A percentile compares a stretch with the other conserved stretches of the same genome.
Evolutionary conservation across 2,113 vertebrate species (phyloP).

Genomic region (Orientallactaga bullata): DNA sequence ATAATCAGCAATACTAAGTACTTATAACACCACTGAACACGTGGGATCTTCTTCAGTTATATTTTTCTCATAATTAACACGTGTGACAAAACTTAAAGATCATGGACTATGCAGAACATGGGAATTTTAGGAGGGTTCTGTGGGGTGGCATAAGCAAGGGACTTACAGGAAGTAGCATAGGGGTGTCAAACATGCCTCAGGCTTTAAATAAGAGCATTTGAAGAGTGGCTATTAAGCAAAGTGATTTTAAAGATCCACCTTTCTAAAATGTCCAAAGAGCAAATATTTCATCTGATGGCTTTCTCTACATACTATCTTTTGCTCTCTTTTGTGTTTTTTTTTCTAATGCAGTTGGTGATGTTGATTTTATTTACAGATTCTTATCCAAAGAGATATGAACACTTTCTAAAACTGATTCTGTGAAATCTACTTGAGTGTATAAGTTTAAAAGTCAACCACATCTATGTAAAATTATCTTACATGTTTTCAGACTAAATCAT

Average conservation of each 20-base stretch:
- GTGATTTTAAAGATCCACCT: constrained; percentile 44
- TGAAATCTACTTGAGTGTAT: constrained; percentile 33
- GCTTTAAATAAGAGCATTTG: constrained; percentile 46
- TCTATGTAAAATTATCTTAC: constrained; percentile 25
- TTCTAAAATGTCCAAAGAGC: constrained; percentile 21
- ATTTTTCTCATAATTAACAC: constrained; percentile 57
- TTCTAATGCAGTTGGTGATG: not conserved
- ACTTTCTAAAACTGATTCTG: constrained; percentile 36
- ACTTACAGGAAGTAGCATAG: constrained; percentile 19
- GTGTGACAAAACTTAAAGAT: constrained; percentile 41
- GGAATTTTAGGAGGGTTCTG: not conserved
- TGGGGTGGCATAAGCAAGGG: constrained; percentile 41
- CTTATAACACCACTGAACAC: constrained; percentile 18
- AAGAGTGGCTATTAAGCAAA: constrained; percentile 28
- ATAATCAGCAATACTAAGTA: constrained; percentile 53
- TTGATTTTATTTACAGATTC: constrained; percentile 46
- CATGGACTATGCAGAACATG: not conserved
- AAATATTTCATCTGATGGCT: not conserved
- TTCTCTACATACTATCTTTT: constrained; percentile 23
- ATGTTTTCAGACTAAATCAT: not conserved
- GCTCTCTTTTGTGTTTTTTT: constrained; percentile 3
- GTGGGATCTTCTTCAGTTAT: constrained; percentile 41
- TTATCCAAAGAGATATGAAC: constrained; percentile 5
- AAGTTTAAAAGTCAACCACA: not conserved
- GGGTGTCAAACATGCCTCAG: constrained; percentile 39